Base-by-base conservation (phyloP, 2,113 vertebrate species). In the Sinocyclocheilus grahami region DNA sequence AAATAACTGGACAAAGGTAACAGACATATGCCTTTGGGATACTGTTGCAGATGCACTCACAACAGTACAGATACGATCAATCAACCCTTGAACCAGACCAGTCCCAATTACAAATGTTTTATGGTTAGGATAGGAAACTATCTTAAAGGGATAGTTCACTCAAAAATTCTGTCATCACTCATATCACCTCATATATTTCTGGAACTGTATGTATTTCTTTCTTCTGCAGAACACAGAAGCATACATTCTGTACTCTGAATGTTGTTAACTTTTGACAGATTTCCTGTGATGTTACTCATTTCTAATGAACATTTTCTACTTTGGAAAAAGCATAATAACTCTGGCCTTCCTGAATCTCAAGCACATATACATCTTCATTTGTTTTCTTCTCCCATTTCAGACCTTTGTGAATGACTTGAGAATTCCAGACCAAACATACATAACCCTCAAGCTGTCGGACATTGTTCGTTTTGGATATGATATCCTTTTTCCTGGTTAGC, bases 371-470 rank as follows among this genome's bases (percentile, higher is more conserved):
- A 48, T 76, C 4, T 37, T 37, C 0, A n/a, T n/a, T 76, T 16
- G n/a, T 51, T 76, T 84, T 84, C 78, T 88, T 67, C 80, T 90
- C 53, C 20, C 48, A 83, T 82, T 83, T 7, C 93, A 99, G 98
- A 99, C 98, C 0, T 99, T 99, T 62, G 98, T 99, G 88, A 99
- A 99, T 10, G 97, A 99, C 0, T 92, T 97, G 89, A 96, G 97
- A 91, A 98, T 99, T 91, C 98, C 98, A 8, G 98, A 99, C 91
- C 98, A 99, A 95, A 99, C 97, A 63, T 99, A 99, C 89, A 94
- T 99, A 90, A 97, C 97, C 0, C 94, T 99, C 63, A 97, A 96
- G 88, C 95, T 97, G 85, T 97, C 96, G 0, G 98, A 99, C 18
- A 94, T 96, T 83, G 92, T 99, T 88, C 98, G 98, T 89, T 99